phyloP scores from a whole-genome alignment of 2,888 invertebrate species.

The Heterodera filipjevi region DNA sequence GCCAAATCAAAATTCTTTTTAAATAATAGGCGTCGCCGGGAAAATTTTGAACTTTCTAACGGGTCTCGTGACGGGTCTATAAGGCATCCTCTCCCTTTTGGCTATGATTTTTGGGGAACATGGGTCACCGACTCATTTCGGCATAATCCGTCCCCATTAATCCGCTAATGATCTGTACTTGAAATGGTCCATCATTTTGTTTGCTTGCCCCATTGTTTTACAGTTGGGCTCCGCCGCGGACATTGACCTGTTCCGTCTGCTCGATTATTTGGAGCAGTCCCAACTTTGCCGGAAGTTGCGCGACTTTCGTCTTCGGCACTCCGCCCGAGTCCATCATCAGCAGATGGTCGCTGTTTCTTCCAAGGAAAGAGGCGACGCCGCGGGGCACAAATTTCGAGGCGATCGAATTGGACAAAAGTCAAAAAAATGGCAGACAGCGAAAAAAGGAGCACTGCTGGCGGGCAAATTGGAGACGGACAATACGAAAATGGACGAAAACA shows the following conservation, averaged over 20 bases:
- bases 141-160: background rate
- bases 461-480: background rate
- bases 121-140: too few relatives aligned
- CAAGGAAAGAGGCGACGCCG: background rate
- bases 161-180: background rate
- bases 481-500: too few relatives aligned
- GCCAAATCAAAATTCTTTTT: too few relatives aligned
- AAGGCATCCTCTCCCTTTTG: too few relatives aligned
- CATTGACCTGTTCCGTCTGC: constrained; percentile 53
- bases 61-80: too few relatives aligned
- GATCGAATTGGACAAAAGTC: background rate
- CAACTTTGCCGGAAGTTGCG: constrained; percentile 56
- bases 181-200: background rate
- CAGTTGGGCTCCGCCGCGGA: constrained; percentile 48
- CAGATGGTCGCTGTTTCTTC: background rate
- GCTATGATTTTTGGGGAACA: too few relatives aligned
- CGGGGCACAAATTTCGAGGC: background rate
- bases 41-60: too few relatives aligned
- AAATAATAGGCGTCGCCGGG: too few relatives aligned
- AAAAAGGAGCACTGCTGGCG: background rate
- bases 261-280: constrained; percentile 51
- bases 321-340: background rate
- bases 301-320: constrained; percentile 42
- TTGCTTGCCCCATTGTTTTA: constrained; percentile 23
- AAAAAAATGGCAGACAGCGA: background rate